phyloP scores from a whole-genome alignment of 2,888 invertebrate genomes.

The Agrypnus murinus region DNA sequence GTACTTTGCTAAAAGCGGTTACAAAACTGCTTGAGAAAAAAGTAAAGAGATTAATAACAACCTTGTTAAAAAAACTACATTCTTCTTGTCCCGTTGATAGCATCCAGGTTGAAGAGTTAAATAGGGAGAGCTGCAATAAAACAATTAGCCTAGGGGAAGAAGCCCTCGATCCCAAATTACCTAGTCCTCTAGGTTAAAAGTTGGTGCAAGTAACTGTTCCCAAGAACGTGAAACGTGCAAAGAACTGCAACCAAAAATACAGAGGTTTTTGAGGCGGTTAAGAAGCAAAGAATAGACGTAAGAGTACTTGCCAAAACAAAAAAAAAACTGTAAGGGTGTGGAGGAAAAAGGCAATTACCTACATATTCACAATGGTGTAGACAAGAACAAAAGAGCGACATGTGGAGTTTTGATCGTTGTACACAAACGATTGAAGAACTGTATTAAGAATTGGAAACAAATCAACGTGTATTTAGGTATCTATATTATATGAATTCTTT shows the following conservation, averaged over 20 bases:
- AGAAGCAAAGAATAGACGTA: slow-evolving; percentile 2
- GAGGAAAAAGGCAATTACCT: slow-evolving; percentile 10
- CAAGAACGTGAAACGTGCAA: too few relatives aligned
- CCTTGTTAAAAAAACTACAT: not conserved
- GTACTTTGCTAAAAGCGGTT: not conserved
- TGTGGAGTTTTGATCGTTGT: slow-evolving; percentile 8
- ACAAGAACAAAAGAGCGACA: slow-evolving; percentile 13
- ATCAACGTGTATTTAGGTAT: not conserved
- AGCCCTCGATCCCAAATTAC: not conserved
- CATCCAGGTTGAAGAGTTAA: slow-evolving; percentile 1
- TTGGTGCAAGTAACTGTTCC: too few relatives aligned
- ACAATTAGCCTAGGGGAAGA: not conserved
- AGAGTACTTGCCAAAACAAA: slow-evolving; percentile 8
- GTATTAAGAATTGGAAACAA: not conserved
- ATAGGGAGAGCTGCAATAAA: too few relatives aligned
- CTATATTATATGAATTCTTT: slow-evolving; percentile 9
- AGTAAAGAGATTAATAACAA: not conserved
- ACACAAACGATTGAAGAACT: slow-evolving; percentile 7
- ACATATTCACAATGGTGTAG: slow-evolving; percentile 12
- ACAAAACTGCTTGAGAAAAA: not conserved
- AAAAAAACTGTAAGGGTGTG: slow-evolving; percentile 2
- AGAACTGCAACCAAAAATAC: slow-evolving; percentile 6
- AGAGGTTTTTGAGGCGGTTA: slow-evolving; percentile 5
- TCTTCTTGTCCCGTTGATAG: not conserved
- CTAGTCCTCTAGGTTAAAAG: not conserved